Evolutionary conservation across 2,888 invertebrate genomes (phyloP), one percentile per base, ranked within the genome.

Genomic region (Folsomia manolachei): DNA sequence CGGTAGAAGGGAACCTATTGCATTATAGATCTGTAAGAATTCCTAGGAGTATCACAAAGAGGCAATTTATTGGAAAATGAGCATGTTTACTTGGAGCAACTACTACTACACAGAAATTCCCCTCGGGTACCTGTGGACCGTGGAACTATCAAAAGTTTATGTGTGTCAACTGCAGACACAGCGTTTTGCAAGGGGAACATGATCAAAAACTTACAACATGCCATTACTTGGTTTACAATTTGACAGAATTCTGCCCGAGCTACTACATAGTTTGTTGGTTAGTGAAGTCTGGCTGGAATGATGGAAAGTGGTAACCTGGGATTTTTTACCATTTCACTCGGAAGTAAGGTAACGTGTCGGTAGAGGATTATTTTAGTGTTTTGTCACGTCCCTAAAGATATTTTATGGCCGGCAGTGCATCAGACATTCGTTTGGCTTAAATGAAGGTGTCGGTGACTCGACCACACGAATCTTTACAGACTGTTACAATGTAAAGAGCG

Each of bases 81-180:
- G 21, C 7, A 21, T 62, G 62, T 62, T 62, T 62, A 26, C 62
- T 62, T 25, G n/a, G n/a, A n/a, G n/a, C n/a, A n/a, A n/a, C n/a
- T n/a, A 14, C 24, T 23, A 62, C 14, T 56, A 56, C 62, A 9
- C 11, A 62, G 62, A n/a, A 4, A 62, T 23, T 62, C 62, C 26
- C 25, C 26, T 23, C 24, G 62, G 62, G 56, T 56, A 7, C 56
- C 14, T 14, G 39, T 39, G 4, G 39, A 39, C 39, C 4, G 56
- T 56, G 56, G 56, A 56, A 2, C 62, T 62, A 62, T 62, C 24
- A 62, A 62, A 62, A 24, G 62, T 62, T 62, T 62, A 62, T 62
- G 62, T n/a, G 62, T 26, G 62, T 62, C 62, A 62, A 62, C 62
- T 62, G 62, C 24, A 62, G 62, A 4, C 21, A 24, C 7, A 7